These are phyloP conservation scores for Nasonia vitripennis DNA, from an alignment of 1,140 invertebrate species.

Conservation along the genomic window DNA sequence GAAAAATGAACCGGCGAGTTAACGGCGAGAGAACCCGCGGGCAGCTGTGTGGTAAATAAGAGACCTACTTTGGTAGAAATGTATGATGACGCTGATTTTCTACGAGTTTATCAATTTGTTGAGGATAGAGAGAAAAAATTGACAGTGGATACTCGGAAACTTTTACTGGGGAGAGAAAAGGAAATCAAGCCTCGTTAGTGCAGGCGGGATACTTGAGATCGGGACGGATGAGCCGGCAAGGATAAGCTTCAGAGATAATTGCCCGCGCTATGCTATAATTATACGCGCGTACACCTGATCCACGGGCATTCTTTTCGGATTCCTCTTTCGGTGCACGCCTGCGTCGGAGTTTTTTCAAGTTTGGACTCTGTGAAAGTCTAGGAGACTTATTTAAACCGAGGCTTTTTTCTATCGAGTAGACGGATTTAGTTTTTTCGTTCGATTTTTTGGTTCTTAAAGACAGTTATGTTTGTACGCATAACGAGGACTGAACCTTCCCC, in stretches of 20 bases:
- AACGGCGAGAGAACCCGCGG: conserved; percentile 4
- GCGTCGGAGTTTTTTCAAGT: too few species aligned
- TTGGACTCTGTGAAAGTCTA: too few species aligned
- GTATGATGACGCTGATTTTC: background rate
- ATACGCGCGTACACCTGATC: background rate
- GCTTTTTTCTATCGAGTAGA: background rate
- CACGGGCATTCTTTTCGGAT: too few species aligned
- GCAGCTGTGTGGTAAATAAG: background rate
- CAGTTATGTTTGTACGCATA: too few species aligned
- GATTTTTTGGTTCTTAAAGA: too few species aligned
- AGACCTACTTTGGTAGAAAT: conserved; percentile 24
- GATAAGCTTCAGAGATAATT: background rate
- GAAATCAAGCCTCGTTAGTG: background rate
- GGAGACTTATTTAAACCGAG: too few species aligned
- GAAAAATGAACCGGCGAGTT: conserved; percentile 2
- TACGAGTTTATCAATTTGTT: background rate
- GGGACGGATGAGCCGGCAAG: background rate
- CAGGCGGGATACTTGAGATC: background rate
- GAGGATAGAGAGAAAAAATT: too few species aligned
- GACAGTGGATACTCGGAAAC: too few species aligned
- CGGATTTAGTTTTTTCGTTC: background rate
- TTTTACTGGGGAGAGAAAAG: too few species aligned
- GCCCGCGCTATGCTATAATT: background rate
- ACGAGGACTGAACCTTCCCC: too few species aligned
- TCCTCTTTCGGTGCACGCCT: too few species aligned